Evolutionary conservation across 2,888 invertebrate genomes (phyloP), one percentile per base, ranked within the genome.

Genomic region (Salticus scenicus): DNA sequence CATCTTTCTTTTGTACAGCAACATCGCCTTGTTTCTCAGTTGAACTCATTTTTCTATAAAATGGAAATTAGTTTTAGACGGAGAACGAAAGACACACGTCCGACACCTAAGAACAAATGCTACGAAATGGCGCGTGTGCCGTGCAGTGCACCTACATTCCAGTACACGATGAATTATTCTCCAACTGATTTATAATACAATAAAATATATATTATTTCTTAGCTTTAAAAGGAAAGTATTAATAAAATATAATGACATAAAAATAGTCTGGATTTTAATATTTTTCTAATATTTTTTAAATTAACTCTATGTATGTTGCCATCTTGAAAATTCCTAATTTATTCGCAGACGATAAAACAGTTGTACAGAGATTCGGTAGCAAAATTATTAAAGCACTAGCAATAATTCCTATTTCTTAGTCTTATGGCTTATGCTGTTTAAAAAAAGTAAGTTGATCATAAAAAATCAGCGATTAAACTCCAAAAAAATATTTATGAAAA

Each of bases 21-120:
- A 87, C 83, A 73, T 84, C 87, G 37, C 73, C 74, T 42, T 75
- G 67, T 66, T 87, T 83, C 14, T 87, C 86, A 20, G 64, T 47
- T 20, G 83, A 79, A 87, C 87, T 87, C 83, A 84, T 87, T 17
- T 75, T 57, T 76, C 20, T 37, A 67, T 42, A n/a, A 67, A 12
- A 7, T 57, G 7, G 42, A 57, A 5, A 57, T 24, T 1, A 24
- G 20, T 2, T 20, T 4, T 20, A 28, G 4, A 64, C 70, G 30
- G 51, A 64, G 72, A 28, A 51, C 31, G 27, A 27, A n/a, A 37
- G 37, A 1, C 7, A 20, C 17, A 51, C 81, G 74, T 70, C 81
- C 27, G 7, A 33, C 66, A 72, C 71, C 82, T 83, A 76, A 72
- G 82, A 71, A 72, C 71, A 64, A 72, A 75, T 47, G 66, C 76